Evolutionary conservation across 2,113 vertebrate species (phyloP).

Genomic region (Ictalurus furcatus): DNA sequence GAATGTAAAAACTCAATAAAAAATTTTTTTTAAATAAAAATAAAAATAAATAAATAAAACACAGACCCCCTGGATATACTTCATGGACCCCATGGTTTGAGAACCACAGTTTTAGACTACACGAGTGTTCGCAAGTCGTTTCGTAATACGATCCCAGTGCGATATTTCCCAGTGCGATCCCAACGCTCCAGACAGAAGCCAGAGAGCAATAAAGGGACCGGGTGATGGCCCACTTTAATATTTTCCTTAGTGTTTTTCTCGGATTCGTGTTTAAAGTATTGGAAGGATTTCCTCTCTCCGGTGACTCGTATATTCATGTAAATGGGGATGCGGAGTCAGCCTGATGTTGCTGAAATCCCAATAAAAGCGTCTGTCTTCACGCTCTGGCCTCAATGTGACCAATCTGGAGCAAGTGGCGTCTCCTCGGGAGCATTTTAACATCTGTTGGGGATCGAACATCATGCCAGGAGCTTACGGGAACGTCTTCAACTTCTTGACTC

Average conservation of each 20-base stretch:
- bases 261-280: conserved; percentile 17
- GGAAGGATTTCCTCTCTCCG: background rate
- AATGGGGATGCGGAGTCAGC: conserved; percentile 6
- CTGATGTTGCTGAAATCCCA: conserved; percentile 26
- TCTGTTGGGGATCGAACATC: conserved; percentile 4
- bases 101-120: too few species aligned
- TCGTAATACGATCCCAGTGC: background rate
- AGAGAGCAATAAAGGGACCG: background rate
- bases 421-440: conserved; percentile 4
- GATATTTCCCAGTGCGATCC: background rate
- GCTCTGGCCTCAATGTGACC: background rate
- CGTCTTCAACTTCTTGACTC: background rate
- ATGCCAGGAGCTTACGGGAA: conserved; percentile 26
- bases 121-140: background rate
- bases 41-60: background rate
- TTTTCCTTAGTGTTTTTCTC: conserved; percentile 28
- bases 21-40: background rate
- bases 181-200: conserved; percentile 10
- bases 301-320: conserved; percentile 26
- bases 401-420: background rate
- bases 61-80: background rate
- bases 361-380: conserved; percentile 29
- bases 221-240: conserved; percentile 23
- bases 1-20: background rate
- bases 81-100: background rate